Base-by-base conservation (phyloP, 2,797 vertebrate species). In the Gadopsis marmoratus region DNA sequence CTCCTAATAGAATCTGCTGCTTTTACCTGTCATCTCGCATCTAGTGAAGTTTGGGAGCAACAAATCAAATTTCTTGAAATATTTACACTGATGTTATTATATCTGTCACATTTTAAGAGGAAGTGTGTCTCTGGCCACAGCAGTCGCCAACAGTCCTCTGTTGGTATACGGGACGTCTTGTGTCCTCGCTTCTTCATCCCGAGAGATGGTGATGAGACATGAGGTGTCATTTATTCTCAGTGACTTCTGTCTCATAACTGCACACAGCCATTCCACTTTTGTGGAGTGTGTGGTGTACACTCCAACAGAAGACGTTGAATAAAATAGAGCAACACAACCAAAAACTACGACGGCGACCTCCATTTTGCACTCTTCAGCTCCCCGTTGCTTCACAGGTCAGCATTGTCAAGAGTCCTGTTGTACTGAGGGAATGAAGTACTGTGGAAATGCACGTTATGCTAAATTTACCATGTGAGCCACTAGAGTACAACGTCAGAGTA, bases 221-320 rank as follows among this genome's bases (percentile, higher is more conserved):
- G 61, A 74, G 79, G 55, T 51, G 79, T 66, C 54, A 79, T 84
- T 86, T 67, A 63, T 74, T 77, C 65, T 78, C 59, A 33, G 3
- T 29, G 53, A 55, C 53, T 31, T 35, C 35, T 55, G 14, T 55
- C 14, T 55, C 13, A 29, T 31, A 55, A 54, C 11, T 3, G 51
- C 5, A 35, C n/a, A n/a, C n/a, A 35, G 7, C 35, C 35, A 5
- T 56, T 56, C 51, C 51, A 23, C 50, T 29, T 29, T 29, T 33
- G 16, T 33, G 29, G 29, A 33, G 29, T 14, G 31, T n/a, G n/a
- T n/a, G n/a, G 26, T 31, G 19, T 31, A 9, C 7, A 45, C 16
- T 17, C 16, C 43, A 6, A 45, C 43, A 45, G 43, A 45, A 14
- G 7, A 50, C 1, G 47, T 7, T 50, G 16, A 19, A 47, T 17